phyloP scores from a whole-genome alignment of 92 coral and sea anemone species.

The Parazoanthus swiftii region DNA sequence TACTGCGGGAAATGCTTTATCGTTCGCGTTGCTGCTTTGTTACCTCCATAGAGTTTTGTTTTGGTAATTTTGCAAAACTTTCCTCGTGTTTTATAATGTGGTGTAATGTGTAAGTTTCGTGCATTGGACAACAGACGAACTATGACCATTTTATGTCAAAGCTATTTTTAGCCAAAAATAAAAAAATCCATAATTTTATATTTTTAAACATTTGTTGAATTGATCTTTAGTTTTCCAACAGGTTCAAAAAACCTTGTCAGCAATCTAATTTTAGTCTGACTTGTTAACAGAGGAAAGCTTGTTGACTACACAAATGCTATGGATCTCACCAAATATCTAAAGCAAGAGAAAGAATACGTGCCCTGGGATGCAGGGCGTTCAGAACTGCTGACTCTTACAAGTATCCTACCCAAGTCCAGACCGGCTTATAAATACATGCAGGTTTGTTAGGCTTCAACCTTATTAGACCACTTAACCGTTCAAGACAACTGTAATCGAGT shows the following conservation, averaged over 20 bases:
- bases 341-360: conserved; percentile 61
- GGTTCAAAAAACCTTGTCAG: not conserved
- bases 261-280: not conserved
- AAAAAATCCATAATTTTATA: not conserved
- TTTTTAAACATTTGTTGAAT: not conserved
- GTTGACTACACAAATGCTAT: conserved; percentile 67
- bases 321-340: conserved; percentile 62
- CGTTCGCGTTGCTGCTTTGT: too few relatives aligned
- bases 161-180: not conserved
- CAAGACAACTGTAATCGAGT: too few relatives aligned
- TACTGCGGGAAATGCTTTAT: too few relatives aligned
- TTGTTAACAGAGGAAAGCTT: conserved; percentile 59
- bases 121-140: not conserved
- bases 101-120: not conserved
- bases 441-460: conserved; percentile 22
- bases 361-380: conserved; percentile 59
- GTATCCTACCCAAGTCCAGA: conserved; percentile 55
- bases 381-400: not conserved
- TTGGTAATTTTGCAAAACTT: too few relatives aligned
- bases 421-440: conserved; percentile 55
- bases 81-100: too few relatives aligned
- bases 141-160: too few relatives aligned
- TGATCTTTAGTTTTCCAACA: not conserved
- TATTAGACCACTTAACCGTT: too few relatives aligned
- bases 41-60: too few relatives aligned